phyloP scores from a whole-genome alignment of 2,113 vertebrate species.

The Eonycteris spelaea region DNA sequence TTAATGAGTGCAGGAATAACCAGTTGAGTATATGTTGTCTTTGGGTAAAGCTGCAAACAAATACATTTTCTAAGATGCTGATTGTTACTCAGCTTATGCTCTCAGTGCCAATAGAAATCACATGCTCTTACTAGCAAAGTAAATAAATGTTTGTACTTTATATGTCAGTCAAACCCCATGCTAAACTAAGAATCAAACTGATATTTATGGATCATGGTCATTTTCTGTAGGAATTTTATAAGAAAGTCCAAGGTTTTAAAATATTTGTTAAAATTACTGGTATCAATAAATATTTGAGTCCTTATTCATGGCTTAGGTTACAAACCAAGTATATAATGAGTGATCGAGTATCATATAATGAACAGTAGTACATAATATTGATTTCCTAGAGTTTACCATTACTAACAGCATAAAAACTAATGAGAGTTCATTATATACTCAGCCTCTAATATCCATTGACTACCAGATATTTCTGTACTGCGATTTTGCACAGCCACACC shows the following conservation, averaged over 20 bases:
- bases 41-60: background rate
- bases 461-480: background rate
- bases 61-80: background rate
- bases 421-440: background rate
- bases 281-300: background rate
- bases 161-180: background rate
- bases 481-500: background rate
- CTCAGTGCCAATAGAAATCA: background rate
- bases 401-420: background rate
- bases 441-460: background rate
- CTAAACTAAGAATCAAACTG: background rate
- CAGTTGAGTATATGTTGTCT: background rate
- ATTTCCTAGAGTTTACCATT: background rate
- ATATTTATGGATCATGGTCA: background rate
- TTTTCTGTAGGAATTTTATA: conserved; percentile 23
- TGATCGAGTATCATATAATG: background rate
- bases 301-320: background rate
- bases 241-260: background rate
- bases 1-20: too few relatives aligned
- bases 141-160: background rate
- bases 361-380: background rate
- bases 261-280: background rate
- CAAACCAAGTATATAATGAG: background rate
- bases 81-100: background rate
- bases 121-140: background rate